Percentiles rank a stretch among this genome's conserved stretches.
These are phyloP conservation scores for Hippoglossus stenolepis DNA, from an alignment of 2,113 vertebrate species.

Conservation along the genomic window DNA sequence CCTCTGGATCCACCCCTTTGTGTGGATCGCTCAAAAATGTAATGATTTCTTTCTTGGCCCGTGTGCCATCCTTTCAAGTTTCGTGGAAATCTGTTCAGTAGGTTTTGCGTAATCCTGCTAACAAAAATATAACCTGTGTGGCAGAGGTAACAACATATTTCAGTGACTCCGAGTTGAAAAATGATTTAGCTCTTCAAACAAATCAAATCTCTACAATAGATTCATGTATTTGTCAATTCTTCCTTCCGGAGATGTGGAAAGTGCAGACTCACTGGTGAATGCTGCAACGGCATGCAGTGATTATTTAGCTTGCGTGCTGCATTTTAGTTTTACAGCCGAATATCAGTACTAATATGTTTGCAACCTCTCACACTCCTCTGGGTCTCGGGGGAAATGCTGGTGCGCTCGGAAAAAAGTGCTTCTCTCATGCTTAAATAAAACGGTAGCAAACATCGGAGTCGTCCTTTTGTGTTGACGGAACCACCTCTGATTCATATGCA, in stretches of 20 bases:
- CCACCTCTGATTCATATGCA: slow-evolving; percentile 23
- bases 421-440: slow-evolving; percentile 21
- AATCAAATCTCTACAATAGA: slow-evolving; percentile 7
- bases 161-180: neutral
- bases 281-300: slow-evolving; percentile 27
- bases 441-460: slow-evolving; percentile 20
- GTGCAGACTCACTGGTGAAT: slow-evolving; percentile 2
- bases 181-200: neutral
- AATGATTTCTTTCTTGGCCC: too few relatives aligned
- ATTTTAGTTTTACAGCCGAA: slow-evolving; percentile 28
- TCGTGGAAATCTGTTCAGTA: too few relatives aligned
- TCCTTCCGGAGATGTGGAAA: slow-evolving; percentile 11
- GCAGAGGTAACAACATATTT: too few relatives aligned
- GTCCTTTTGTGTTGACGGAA: slow-evolving; percentile 15
- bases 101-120: too few relatives aligned
- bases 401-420: slow-evolving; percentile 9
- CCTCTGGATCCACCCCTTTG: too few relatives aligned
- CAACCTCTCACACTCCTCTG: neutral
- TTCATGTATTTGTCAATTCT: slow-evolving; percentile 5
- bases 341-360: neutral
- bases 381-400: slow-evolving; percentile 20
- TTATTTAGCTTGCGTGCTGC: slow-evolving; percentile 41
- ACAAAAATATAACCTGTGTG: too few relatives aligned
- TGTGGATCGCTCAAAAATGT: too few relatives aligned
- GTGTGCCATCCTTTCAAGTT: too few relatives aligned